These are phyloP conservation scores for Pristionchus maxplancki DNA, from an alignment of 2,888 invertebrate species.

Conservation along the genomic window DNA sequence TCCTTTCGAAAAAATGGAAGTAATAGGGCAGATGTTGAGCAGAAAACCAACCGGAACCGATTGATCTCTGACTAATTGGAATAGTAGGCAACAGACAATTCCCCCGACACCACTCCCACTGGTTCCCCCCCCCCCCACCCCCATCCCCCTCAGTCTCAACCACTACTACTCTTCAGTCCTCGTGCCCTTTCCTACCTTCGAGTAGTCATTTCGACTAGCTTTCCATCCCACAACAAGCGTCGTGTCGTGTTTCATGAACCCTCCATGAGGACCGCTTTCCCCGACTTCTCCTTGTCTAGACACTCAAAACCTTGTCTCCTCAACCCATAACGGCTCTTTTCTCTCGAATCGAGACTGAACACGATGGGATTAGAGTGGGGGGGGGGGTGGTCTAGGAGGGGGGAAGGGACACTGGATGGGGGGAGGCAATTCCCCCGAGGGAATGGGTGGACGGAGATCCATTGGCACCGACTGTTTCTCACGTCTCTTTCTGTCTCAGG, in stretches of 20 bases:
- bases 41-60: not conserved
- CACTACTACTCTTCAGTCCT: not conserved
- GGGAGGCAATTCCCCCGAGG: not conserved
- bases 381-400: not conserved
- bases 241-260: not conserved
- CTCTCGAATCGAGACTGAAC: not conserved
- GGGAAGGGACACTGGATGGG: not conserved
- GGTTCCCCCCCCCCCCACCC: not conserved
- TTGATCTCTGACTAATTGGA: not conserved
- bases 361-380: not conserved
- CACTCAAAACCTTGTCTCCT: not conserved
- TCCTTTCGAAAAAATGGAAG: not conserved
- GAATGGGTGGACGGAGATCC: not conserved
- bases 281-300: not conserved
- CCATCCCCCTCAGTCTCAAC: not conserved
- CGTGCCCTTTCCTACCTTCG: not conserved
- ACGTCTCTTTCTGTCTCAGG: conserved; percentile 18
- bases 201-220: not conserved
- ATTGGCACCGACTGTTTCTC: conserved; percentile 5
- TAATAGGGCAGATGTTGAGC: too few relatives aligned
- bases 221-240: not conserved
- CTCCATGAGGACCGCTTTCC: not conserved
- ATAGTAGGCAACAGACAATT: not conserved
- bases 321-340: not conserved
- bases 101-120: not conserved